Conservation (phyloP, 2,113 vertebrate genomes). For the Romanogobio albipinnatus region DNA sequence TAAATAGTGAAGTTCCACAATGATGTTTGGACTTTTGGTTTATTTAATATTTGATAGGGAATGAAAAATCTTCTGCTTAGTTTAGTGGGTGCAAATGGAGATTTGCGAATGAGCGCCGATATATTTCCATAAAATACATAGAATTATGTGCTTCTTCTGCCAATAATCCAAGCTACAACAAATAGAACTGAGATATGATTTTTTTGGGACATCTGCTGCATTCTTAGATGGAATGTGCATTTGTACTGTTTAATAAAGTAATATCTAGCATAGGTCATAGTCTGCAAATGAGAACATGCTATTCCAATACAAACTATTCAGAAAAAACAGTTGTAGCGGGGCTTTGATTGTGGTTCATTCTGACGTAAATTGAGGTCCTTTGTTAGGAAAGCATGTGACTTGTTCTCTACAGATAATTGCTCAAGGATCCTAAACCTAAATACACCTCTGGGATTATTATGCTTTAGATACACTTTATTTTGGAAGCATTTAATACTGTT, state of each 20-base stretch:
- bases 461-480: background rate
- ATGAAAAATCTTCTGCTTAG: too few relatives aligned
- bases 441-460: background rate
- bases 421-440: conserved; percentile 34
- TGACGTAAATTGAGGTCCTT: conserved; percentile 15
- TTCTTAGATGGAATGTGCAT: background rate
- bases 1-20: too few relatives aligned
- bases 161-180: background rate
- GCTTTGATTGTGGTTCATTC: conserved; percentile 21
- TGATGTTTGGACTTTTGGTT: too few relatives aligned
- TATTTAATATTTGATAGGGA: too few relatives aligned
- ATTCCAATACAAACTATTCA: conserved; percentile 29
- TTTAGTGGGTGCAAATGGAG: too few relatives aligned
- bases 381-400: conserved; percentile 33
- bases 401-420: conserved; percentile 16
- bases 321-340: background rate
- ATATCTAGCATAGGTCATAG: background rate
- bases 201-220: background rate
- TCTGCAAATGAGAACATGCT: conserved; percentile 20
- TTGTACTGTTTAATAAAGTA: background rate
- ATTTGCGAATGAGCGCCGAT: too few relatives aligned
- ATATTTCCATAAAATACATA: too few relatives aligned
- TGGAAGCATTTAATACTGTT: background rate
- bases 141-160: too few relatives aligned
- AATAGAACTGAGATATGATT: background rate